Percentiles rank a stretch among this genome's conserved stretches.
Conservation (phyloP, 2,113 vertebrate species). For the Urocynchramus pylzowi region DNA sequence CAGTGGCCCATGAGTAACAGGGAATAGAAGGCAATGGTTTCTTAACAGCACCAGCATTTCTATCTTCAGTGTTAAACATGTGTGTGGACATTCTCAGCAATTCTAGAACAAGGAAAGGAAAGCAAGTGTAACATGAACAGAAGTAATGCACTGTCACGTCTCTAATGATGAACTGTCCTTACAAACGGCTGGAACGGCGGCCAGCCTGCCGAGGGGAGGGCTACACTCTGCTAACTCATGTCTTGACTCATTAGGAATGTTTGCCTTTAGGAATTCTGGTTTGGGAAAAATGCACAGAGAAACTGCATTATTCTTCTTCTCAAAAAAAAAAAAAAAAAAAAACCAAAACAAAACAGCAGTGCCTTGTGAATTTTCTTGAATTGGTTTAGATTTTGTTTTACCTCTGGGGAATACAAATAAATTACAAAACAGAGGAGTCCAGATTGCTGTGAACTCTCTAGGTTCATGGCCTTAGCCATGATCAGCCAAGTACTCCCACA, state of each 20-base stretch:
- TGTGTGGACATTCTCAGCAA: not conserved
- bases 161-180: not conserved
- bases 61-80: not conserved
- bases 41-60: not conserved
- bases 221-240: not conserved
- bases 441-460: not conserved
- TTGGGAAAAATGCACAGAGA: not conserved
- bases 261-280: not conserved
- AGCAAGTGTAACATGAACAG: not conserved
- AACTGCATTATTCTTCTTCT: not conserved
- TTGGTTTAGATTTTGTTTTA: not conserved
- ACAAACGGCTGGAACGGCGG: not conserved
- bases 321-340: fast-evolving
- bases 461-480: not conserved
- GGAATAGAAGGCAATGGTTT: not conserved
- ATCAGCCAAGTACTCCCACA: not conserved
- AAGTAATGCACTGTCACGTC: not conserved
- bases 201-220: fast-evolving
- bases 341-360: not conserved
- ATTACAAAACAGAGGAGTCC: not conserved
- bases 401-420: not conserved
- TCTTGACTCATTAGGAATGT: not conserved
- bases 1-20: not conserved
- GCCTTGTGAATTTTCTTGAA: not conserved
- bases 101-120: not conserved